A percentile compares a stretch with the other conserved stretches of the same genome.
Conservation (phyloP, 2,888 invertebrate species). For the Galerucella pusilla region DNA sequence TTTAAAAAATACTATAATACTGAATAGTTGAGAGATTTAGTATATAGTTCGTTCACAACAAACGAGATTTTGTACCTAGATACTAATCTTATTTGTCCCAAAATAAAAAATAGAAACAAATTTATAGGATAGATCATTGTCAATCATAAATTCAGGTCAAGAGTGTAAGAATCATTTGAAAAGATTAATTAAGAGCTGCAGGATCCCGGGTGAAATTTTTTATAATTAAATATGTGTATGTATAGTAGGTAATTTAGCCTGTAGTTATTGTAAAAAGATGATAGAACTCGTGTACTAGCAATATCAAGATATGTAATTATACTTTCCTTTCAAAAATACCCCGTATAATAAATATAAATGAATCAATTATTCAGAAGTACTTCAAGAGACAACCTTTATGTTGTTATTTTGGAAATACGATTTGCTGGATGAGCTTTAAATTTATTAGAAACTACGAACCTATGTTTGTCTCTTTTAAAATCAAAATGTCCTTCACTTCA, state of each 20-base stretch:
- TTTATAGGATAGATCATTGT: too few species aligned
- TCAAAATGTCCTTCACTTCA: too few species aligned
- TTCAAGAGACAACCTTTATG: background rate
- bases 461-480: too few species aligned
- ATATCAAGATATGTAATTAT: slow-evolving; percentile 58
- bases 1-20: too few species aligned
- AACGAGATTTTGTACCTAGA: too few species aligned
- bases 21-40: too few species aligned
- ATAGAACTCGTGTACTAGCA: slow-evolving; percentile 67
- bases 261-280: slow-evolving; percentile 58
- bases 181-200: background rate
- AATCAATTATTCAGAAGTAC: slow-evolving; percentile 2
- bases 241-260: slow-evolving; percentile 20
- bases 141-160: too few species aligned
- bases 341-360: slow-evolving; percentile 20
- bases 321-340: background rate
- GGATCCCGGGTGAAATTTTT: background rate
- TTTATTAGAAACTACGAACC: slow-evolving; percentile 32
- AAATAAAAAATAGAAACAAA: too few species aligned
- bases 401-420: slow-evolving; percentile 7
- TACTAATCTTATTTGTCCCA: too few species aligned
- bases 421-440: slow-evolving; percentile 55
- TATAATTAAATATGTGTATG: background rate
- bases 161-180: background rate
- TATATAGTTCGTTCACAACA: too few species aligned